phyloP scores from a whole-genome alignment of 2,888 invertebrate species.

The Synanthedon formicaeformis region DNA sequence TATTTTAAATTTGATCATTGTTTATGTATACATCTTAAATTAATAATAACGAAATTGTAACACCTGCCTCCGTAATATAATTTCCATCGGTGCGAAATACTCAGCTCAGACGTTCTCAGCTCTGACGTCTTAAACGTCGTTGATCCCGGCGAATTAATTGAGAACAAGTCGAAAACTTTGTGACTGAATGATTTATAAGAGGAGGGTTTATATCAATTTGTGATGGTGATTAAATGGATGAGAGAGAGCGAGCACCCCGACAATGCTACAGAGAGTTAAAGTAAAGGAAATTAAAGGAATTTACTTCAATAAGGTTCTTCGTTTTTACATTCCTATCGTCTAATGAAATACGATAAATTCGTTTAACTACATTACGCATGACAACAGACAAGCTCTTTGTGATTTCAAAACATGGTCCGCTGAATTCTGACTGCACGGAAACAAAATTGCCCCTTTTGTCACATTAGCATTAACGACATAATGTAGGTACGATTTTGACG shows the following conservation, averaged over 20 bases:
- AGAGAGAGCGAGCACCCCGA: neutral
- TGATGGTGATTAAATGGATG: neutral
- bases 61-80: neutral
- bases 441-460: too few relatives aligned
- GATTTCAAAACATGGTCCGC: too few relatives aligned
- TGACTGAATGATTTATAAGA: neutral
- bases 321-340: neutral
- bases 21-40: too few relatives aligned
- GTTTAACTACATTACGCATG: neutral
- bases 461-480: too few relatives aligned
- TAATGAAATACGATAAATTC: neutral
- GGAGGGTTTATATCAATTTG: neutral
- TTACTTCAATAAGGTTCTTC: neutral
- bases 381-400: too few relatives aligned
- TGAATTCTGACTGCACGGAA: too few relatives aligned
- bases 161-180: neutral
- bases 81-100: neutral
- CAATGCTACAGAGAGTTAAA: neutral
- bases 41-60: neutral
- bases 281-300: neutral
- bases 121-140: neutral
- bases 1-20: too few relatives aligned
- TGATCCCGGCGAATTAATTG: neutral
- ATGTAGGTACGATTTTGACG: too few relatives aligned
- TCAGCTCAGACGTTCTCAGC: conserved; percentile 1